phyloP scores from a whole-genome alignment of 2,888 invertebrate genomes.

The Cryptocheilus praepositus region DNA sequence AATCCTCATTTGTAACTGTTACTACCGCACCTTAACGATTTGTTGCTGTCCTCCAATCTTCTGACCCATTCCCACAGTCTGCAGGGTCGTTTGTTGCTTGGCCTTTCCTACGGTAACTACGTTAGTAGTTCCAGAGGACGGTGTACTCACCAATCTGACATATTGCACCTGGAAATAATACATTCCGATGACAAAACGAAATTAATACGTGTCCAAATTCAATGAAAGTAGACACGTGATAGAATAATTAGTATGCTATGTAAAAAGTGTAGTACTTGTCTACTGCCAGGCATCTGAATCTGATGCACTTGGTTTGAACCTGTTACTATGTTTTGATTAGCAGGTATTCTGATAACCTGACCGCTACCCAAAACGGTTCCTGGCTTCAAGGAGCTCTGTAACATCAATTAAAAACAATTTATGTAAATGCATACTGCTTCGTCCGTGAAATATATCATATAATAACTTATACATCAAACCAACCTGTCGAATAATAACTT shows the following conservation, averaged over 20 bases:
- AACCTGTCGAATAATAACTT: conserved; percentile 77
- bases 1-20: conserved; percentile 8
- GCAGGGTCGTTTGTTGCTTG: conserved; percentile 65
- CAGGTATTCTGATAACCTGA: conserved; percentile 76
- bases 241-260: conserved; percentile 6
- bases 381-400: conserved; percentile 72
- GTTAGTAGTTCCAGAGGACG: conserved; percentile 71
- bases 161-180: conserved; percentile 78
- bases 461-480: conserved; percentile 3
- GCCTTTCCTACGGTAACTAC: conserved; percentile 71
- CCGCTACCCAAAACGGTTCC: conserved; percentile 71
- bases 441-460: too few species aligned
- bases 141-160: conserved; percentile 81
- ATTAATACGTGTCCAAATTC: neutral
- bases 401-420: conserved; percentile 28
- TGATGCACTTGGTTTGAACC: conserved; percentile 80
- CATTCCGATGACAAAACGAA: neutral
- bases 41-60: conserved; percentile 69
- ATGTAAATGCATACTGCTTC: neutral
- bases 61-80: conserved; percentile 68
- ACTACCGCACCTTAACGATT: conserved; percentile 68
- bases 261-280: conserved; percentile 77
- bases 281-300: conserved; percentile 83
- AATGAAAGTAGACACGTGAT: conserved; percentile 1
- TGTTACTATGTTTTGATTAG: conserved; percentile 74